Evolutionary conservation across 1,140 invertebrate genomes (phyloP).

Genomic region (Zaprionus kolodkinae): DNA sequence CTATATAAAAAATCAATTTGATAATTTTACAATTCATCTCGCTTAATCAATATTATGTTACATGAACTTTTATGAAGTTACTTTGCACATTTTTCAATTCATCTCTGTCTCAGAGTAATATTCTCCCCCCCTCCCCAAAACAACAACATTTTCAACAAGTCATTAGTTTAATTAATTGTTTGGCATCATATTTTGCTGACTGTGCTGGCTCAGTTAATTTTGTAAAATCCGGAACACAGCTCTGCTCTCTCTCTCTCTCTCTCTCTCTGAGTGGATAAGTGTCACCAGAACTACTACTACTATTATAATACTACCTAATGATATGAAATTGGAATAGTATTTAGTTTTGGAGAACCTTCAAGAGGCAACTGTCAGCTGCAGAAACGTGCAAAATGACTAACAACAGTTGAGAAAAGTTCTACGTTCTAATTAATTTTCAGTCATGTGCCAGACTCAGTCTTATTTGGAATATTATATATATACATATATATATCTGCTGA

Average conservation of each 20-base stretch:
- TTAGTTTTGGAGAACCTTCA: neutral
- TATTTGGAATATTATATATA: neutral
- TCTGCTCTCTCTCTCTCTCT: neutral
- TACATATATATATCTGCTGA: neutral
- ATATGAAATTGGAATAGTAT: conserved; percentile 52
- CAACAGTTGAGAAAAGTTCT: conserved; percentile 65
- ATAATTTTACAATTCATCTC: neutral
- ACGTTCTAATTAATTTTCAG: conserved; percentile 52
- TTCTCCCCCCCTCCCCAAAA: too few relatives aligned
- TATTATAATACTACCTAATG: conserved; percentile 42
- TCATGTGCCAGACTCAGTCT: conserved; percentile 5
- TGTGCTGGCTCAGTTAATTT: conserved; percentile 65
- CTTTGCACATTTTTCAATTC: conserved; percentile 19
- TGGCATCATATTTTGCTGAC: conserved; percentile 41
- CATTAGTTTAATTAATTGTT: conserved; percentile 79
- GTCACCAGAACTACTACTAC: conserved; percentile 33
- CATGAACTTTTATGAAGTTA: neutral
- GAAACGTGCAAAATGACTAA: conserved; percentile 47
- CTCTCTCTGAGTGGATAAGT: conserved; percentile 24
- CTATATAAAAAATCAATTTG: neutral
- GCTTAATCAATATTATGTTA: neutral
- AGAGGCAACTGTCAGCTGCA: conserved; percentile 62
- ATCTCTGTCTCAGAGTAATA: conserved; percentile 16
- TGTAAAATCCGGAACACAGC: conserved; percentile 48
- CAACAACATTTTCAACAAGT: conserved; percentile 62